Conservation (phyloP, 2,888 invertebrate species). For the Nipponacmea schrenckii region DNA sequence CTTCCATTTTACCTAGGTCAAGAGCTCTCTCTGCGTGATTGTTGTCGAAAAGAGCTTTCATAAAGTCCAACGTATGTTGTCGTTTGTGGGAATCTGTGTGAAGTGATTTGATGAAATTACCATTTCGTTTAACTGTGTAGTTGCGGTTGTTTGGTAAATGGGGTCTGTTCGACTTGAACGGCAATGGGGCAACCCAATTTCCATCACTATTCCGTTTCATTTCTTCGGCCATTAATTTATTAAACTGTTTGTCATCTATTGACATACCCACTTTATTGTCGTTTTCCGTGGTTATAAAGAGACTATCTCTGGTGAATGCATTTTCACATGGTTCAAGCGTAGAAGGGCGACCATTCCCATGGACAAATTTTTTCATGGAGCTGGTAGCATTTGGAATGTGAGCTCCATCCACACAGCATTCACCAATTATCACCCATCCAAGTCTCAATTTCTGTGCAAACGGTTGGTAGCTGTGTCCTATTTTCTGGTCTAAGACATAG, state of each 20-base stretch:
- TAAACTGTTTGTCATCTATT: conserved; percentile 28
- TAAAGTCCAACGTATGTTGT: no score
- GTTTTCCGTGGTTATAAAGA: conserved; percentile 16
- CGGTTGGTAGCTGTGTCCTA: neutral
- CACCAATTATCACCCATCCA: neutral
- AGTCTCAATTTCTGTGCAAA: conserved; percentile 5
- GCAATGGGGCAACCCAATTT: conserved; percentile 23
- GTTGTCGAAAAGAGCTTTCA: no score
- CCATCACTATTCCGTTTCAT: conserved; percentile 7
- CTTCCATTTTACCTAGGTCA: no score
- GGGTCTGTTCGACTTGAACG: no score
- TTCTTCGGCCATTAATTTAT: conserved; percentile 19
- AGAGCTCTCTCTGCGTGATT: no score
- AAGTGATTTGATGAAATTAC: no score
- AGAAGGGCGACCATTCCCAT: neutral
- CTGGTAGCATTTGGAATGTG: neutral
- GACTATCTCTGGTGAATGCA: neutral
- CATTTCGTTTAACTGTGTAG: no score
- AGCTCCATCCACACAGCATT: conserved; percentile 7
- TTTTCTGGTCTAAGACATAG: neutral
- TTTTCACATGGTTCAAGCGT: neutral
- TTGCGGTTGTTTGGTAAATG: no score
- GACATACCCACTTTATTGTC: conserved; percentile 26
- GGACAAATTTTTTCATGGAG: neutral
- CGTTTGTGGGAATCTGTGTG: no score